phyloP scores from a whole-genome alignment of 2,888 invertebrate genomes.

The Thecocarcelia acutangulata region DNA sequence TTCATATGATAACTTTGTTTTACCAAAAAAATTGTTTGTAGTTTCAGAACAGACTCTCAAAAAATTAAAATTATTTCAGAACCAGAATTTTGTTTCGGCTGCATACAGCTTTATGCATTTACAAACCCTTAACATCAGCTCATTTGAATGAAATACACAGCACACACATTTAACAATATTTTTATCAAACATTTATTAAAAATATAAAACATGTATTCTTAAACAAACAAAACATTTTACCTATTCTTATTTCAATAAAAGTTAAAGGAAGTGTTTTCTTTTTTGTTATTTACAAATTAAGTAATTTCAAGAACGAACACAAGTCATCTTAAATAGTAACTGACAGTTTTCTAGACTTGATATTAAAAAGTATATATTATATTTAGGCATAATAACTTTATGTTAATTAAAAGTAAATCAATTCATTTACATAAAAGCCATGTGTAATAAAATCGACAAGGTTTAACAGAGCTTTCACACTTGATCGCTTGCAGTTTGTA shows the following conservation, averaged over 20 bases:
- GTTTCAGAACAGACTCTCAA: no score
- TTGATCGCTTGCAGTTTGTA: no score
- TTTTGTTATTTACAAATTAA: conserved; percentile 48
- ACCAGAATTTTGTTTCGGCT: no score
- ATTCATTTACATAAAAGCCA: neutral
- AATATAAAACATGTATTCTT: conserved; percentile 68
- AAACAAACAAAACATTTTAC: conserved; percentile 69
- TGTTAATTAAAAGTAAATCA: conserved; percentile 18
- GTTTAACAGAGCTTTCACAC: no score
- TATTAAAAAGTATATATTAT: neutral
- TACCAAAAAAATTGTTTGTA: no score
- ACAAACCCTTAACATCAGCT: no score
- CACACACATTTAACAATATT: conserved; percentile 30
- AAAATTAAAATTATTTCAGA: no score
- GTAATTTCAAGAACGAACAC: conserved; percentile 52
- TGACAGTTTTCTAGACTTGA: conserved; percentile 51
- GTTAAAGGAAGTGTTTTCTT: conserved; percentile 35
- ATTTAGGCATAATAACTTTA: neutral
- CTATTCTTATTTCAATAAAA: conserved; percentile 59
- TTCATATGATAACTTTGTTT: no score
- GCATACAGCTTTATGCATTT: no score
- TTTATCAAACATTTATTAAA: conserved; percentile 68
- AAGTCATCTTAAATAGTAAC: conserved; percentile 51
- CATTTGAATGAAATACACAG: conserved; percentile 1
- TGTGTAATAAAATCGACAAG: no score